Conservation (phyloP, 2,888 invertebrate species). For the Drosophila multiciliata region DNA sequence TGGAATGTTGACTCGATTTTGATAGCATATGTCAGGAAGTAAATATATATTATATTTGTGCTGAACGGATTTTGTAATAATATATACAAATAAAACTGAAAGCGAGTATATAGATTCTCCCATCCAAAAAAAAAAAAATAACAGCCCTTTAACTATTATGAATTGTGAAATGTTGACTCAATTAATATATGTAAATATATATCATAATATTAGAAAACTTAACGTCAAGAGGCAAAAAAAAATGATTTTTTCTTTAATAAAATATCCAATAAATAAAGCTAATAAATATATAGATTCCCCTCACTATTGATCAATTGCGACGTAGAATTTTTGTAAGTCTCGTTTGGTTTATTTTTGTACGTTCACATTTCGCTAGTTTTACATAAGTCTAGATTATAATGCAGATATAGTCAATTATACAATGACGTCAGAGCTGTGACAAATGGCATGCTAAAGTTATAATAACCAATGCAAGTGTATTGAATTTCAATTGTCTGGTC, state of each 20-base stretch:
- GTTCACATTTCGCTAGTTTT: background rate
- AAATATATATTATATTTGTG: background rate
- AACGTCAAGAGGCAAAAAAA: no score
- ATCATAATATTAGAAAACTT: no score
- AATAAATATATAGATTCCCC: no score
- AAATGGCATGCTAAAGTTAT: background rate
- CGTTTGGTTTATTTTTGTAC: background rate
- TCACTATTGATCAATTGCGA: background rate
- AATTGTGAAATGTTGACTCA: no score
- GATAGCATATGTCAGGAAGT: background rate
- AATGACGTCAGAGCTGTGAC: background rate
- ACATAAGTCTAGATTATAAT: background rate
- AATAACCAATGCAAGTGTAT: conserved; percentile 11
- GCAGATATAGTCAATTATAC: background rate
- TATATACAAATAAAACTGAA: background rate
- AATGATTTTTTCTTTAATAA: no score
- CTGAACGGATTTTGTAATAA: background rate
- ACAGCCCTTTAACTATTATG: background rate
- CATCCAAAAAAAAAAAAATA: background rate
- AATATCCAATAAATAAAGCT: no score
- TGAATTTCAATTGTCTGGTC: conserved; percentile 44
- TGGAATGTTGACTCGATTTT: background rate
- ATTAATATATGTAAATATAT: no score
- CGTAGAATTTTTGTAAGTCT: no score
- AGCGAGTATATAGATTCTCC: background rate